Evolutionary conservation across 2,113 vertebrate species (phyloP), one percentile per base, ranked within the genome.

Genomic region (Lepidothrix coronata): DNA sequence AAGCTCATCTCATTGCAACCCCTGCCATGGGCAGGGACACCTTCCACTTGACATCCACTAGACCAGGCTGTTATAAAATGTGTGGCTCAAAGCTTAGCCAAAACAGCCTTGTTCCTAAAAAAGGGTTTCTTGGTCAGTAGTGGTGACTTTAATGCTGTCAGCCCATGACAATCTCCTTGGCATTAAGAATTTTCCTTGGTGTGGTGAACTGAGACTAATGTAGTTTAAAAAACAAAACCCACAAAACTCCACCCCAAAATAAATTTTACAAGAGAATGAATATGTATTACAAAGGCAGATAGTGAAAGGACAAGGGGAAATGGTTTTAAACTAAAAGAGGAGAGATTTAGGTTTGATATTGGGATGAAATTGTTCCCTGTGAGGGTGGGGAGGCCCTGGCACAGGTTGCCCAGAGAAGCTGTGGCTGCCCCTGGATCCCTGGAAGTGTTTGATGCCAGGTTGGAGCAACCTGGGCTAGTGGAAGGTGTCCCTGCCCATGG

Each of bases 381-480:
- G 44, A 74, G 9, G 12, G 6, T 23, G 27, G 2, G 0, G 0
- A 73, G 59, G 35, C 43, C 35, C 58, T 72, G 67, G 67, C 76
- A 49, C 43, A 65, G 31, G n/a, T 4, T 65, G 35, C 25, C 17
- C 43, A 58, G 49, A 49, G 59, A 0, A 63, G 17, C 51, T 73
- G 58, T 14, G 75, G 59, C 76, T 66, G 37, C 44, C 44, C 61
- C 19, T n/a, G n/a, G n/a, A 52, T 39, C 68, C 44, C 59, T 89
- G 77, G 12, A 0, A 44, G 8, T 51, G 68, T 5, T 5, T 44
- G 1, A 39, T 27, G 37, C 9, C 37, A 9, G 33, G 14, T 0
- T 84, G 81, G 31, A 44, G 52, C 22, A 28, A 0, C 44, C 37
- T 81, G 59, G 44, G 37, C 3, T 0, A 2, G 52, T 59, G 52